phyloP scores from a whole-genome alignment of 2,113 vertebrate genomes.

The Cyprinodon variegatus region DNA sequence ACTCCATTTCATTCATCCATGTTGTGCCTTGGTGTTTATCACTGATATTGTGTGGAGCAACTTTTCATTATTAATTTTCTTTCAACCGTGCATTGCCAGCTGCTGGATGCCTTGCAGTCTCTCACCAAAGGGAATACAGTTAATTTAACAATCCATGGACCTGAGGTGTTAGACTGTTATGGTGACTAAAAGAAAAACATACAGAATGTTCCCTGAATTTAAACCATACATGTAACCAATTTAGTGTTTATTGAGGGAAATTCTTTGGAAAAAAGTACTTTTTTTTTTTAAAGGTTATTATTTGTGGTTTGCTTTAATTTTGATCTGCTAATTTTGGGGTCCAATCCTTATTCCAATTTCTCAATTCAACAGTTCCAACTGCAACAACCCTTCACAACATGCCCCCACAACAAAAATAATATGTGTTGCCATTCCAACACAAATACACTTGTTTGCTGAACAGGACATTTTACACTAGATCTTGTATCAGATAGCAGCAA shows the following conservation, averaged over 20 bases:
- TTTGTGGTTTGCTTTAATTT: not conserved
- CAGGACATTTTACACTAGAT: no score
- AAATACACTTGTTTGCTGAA: no score
- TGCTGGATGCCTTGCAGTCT: constrained; percentile 33
- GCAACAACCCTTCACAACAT: no score
- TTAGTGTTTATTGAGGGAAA: not conserved
- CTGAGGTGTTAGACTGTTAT: not conserved
- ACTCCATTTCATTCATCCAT: constrained; percentile 1
- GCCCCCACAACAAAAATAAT: no score
- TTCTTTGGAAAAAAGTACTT: not conserved
- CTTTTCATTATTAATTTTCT: constrained; percentile 53
- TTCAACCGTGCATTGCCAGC: constrained; percentile 44
- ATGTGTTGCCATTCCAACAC: no score
- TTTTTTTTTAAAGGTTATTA: not conserved
- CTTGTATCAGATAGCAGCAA: no score
- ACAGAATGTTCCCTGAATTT: not conserved
- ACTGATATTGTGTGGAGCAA: constrained; percentile 41
- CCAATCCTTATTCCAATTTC: no score
- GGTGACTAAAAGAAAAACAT: not conserved
- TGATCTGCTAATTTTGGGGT: no score
- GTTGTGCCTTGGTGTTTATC: constrained; percentile 10
- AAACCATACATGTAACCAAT: not conserved
- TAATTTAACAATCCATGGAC: constrained; percentile 42
- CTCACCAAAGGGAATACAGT: constrained; percentile 24
- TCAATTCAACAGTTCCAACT: no score